Evolutionary conservation across 1,140 invertebrate species (phyloP).

Genomic region (Propsilocerus akamusi): DNA sequence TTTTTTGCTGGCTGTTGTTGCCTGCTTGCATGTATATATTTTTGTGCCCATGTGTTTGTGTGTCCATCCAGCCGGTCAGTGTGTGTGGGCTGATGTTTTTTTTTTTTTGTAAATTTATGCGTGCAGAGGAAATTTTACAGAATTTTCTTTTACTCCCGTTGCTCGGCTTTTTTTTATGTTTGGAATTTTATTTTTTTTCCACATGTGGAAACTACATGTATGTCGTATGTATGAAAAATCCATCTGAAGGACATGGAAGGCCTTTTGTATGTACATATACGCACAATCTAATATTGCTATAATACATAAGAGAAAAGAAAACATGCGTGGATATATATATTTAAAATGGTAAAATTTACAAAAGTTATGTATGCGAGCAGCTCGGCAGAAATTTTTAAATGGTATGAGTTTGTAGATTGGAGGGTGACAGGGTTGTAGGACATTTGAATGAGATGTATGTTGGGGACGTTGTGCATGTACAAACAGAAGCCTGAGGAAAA

Average conservation of each 20-base stretch:
- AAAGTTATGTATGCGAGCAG: background rate
- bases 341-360: conserved; percentile 4
- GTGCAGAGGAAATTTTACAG: background rate
- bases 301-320: background rate
- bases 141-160: background rate
- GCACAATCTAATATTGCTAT: too few relatives aligned
- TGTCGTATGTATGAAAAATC: background rate
- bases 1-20: background rate
- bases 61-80: too few relatives aligned
- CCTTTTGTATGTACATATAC: background rate
- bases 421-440: background rate
- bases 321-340: conserved; percentile 3
- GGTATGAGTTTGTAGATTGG: background rate
- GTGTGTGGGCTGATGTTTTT: background rate
- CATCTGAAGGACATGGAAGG: conserved; percentile 2
- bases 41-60: background rate
- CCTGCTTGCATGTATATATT: background rate
- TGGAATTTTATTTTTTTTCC: background rate
- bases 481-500: background rate
- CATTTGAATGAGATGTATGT: conserved; percentile 3
- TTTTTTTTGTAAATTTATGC: background rate
- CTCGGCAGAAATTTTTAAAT: background rate
- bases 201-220: conserved; percentile 2
- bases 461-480: background rate
- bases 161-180: conserved; percentile 1